Evolutionary conservation across 2,888 invertebrate species (phyloP), one percentile per base, ranked within the genome.

Genomic region (Ochropleura leucogaster): DNA sequence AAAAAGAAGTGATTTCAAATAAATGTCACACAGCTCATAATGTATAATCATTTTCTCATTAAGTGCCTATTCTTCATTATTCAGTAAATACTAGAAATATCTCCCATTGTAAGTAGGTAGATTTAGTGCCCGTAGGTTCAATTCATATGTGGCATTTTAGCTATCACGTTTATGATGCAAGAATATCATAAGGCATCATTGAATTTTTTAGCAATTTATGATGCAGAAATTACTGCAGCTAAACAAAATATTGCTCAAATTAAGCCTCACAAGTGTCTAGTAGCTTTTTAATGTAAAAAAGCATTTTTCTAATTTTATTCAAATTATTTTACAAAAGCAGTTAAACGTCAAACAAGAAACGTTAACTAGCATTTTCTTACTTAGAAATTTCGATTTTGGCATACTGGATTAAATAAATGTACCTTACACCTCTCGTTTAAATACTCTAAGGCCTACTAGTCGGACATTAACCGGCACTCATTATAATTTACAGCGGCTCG

Each of bases 401-500:
- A 67, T 6, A 44, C 6, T 53, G 18, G 9, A 40, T 55, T 4
- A 51, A 65, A 62, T 4, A 20, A 55, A 51, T 4, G n/a, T 44
- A 66, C 30, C n/a, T 18, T 30, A 12, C 18, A 53, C 30, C 18
- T 74, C 63, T 62, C 47, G 63, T 72, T 80, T 76, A 80, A 75
- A 74, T 80, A 80, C 83, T 83, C 77, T 82, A 64, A 77, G 81
- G 81, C 60, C 69, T 51, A 68, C 68, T 79, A 75, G 73, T 80
- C 72, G 65, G 68, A 80, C 77, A 79, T 94, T 94, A 94, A 94
- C 92, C 92, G 91, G 88, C 93, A 92, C 95, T 95, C 95, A 95
- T 95, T 95, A 96, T 95, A 95, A 96, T 96, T 95, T 95, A 96
- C 93, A 92, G 88, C 92, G 89, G 91, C 90, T 92, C 93, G 92